Base-by-base conservation (phyloP, 92 coral and sea anemone genomes). In the Porites rus region DNA sequence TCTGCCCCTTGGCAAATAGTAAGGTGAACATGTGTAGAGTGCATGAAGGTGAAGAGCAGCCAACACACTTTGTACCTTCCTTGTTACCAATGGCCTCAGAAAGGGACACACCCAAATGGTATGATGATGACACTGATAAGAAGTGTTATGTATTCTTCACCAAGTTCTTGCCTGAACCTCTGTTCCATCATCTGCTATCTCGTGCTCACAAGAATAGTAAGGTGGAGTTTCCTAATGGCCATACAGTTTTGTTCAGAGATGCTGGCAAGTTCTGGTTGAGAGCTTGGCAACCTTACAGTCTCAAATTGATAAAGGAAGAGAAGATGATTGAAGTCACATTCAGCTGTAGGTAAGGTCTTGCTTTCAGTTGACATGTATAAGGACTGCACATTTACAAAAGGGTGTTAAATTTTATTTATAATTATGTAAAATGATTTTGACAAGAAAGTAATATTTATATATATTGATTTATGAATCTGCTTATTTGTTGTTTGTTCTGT, bases 61-160 rank as follows among this genome's bases (percentile, higher is more conserved):
- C 84, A 62, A 78, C 92, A 20, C 92, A 91, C 82, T 91, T 91
- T 77, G 88, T 91, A 16, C 94, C 94, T 1, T 91, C 94, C 5
- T 4, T 91, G 77, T 75, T 91, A 12, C 94, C 94, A 22, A 16
- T 54, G 77, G 62, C 87, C 12, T 7, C 69, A n/a, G 82, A 78
- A 65, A 54, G 52, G 11, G 53, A 54, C 52, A 22, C 6, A 7
- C 82, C 81, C 2, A 22, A 58, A 58, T 91, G 94, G 92, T 63
- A 51, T 51, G 24, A 86, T 46, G 51, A 76, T 16, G 51, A 69
- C 21, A 72, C 46, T 17, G 94, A 91, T 59, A 69, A 78, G 54
- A 88, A 31, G 53, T 84, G 74, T 72, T 91, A 65, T 28, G 84
- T 91, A 70, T 88, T 80, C 25, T 91, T 91, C 52, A 13, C 75